Evolutionary conservation across 2,888 invertebrate species (phyloP).

Genomic region (Eubasilissa splendida): DNA sequence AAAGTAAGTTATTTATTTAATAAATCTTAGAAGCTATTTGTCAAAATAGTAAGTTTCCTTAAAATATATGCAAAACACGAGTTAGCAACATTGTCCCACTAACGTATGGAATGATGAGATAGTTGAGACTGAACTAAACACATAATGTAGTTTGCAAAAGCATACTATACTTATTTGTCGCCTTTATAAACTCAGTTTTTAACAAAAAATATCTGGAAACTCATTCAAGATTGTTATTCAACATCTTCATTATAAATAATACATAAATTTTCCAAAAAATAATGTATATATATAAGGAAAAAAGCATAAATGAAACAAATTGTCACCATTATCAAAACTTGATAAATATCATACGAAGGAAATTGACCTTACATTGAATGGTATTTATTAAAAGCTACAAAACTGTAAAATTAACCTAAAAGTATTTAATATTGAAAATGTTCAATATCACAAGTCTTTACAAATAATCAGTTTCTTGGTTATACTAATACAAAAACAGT

Average conservation of each 20-base stretch:
- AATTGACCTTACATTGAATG: constrained; percentile 19
- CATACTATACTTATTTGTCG: background rate
- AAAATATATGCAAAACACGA: constrained; percentile 20
- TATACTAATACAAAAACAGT: constrained; percentile 25
- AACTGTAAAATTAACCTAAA: constrained; percentile 44
- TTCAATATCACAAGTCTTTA: constrained; percentile 51
- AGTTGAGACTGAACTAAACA: constrained; percentile 1
- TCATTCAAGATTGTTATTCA: background rate
- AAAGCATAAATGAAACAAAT: too few species aligned
- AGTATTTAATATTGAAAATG: constrained; percentile 38
- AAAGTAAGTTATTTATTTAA: background rate
- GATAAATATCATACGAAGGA: background rate
- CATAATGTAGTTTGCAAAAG: constrained; percentile 2
- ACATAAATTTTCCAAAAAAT: background rate
- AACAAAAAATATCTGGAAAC: too few species aligned
- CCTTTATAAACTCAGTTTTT: too few species aligned
- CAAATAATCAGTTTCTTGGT: constrained; percentile 41
- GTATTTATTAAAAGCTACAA: constrained; percentile 38
- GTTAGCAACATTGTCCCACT: background rate
- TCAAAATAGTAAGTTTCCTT: background rate
- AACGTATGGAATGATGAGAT: constrained; percentile 6
- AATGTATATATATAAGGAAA: too few species aligned
- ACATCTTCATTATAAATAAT: constrained; percentile 10
- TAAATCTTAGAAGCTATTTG: constrained; percentile 8
- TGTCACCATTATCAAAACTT: too few species aligned